phyloP scores from a whole-genome alignment of 2,797 vertebrate species.

The Clarias platycephalus region DNA sequence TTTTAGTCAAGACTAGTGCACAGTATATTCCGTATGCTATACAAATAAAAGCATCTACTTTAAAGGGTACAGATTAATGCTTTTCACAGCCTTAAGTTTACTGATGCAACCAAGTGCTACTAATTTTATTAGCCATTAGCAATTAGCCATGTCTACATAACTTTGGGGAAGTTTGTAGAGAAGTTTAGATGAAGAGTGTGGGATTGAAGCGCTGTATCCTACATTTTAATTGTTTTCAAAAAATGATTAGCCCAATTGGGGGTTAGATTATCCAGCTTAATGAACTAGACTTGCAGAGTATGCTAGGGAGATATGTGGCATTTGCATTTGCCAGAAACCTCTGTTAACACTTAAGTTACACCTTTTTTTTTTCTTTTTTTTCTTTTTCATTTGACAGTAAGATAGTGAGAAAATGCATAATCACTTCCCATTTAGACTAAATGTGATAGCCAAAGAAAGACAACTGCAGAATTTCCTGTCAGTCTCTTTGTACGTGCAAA shows the following conservation, averaged over 20 bases:
- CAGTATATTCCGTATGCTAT: neutral
- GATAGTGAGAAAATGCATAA: neutral
- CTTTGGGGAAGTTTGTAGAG: neutral
- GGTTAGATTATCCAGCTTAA: conserved; percentile 1
- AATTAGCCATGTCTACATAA: neutral
- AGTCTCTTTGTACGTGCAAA: neutral
- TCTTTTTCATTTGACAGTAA: neutral
- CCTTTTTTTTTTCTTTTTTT: neutral
- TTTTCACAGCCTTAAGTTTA: neutral
- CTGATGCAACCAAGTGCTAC: no score
- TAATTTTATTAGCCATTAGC: neutral
- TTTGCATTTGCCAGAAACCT: neutral
- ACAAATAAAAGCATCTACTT: neutral
- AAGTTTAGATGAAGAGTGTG: neutral
- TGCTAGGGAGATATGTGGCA: conserved; percentile 5
- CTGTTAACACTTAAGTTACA: neutral
- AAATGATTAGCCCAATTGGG: neutral
- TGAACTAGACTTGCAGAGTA: conserved; percentile 3
- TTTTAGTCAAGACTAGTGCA: no score
- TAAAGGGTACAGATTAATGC: neutral
- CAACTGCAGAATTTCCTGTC: neutral
- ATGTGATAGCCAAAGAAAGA: neutral
- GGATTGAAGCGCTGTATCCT: no score
- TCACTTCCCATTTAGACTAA: neutral
- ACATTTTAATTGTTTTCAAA: neutral